phyloP scores from a whole-genome alignment of 2,113 vertebrate species.

The Pedetes capensis region DNA sequence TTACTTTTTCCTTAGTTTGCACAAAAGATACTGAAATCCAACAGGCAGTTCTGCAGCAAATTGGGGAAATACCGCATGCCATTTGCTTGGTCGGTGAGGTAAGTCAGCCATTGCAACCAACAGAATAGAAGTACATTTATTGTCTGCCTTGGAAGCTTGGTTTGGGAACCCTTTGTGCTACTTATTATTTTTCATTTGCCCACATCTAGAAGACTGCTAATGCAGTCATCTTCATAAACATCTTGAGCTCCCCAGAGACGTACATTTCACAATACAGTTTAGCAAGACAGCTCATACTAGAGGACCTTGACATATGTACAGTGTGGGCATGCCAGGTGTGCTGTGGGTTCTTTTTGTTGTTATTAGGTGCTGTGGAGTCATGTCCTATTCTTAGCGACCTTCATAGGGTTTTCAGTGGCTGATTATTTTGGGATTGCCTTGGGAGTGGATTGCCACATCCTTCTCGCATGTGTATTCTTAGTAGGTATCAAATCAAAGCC shows the following conservation, averaged over 20 bases:
- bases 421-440: too few relatives aligned
- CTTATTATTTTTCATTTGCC: not conserved
- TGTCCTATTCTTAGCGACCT: too few relatives aligned
- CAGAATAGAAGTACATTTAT: not conserved
- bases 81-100: slow-evolving; percentile 98
- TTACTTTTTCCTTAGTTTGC: slow-evolving; percentile 85
- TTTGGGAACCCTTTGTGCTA: not conserved
- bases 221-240: not conserved
- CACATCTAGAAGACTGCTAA: not conserved
- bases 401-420: too few relatives aligned
- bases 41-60: slow-evolving; percentile 96
- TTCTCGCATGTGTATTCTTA: too few relatives aligned
- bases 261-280: not conserved
- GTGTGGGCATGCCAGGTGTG: not conserved
- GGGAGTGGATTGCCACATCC: too few relatives aligned
- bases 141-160: not conserved
- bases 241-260: not conserved
- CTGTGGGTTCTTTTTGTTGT: not conserved
- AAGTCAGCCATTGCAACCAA: slow-evolving; percentile 59
- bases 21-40: slow-evolving; percentile 96
- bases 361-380: too few relatives aligned
- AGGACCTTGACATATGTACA: rapidly evolving
- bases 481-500: not conserved
- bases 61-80: slow-evolving; percentile 98
- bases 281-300: not conserved